Evolutionary conservation across 1,140 invertebrate species (phyloP), one percentile per base, ranked within the genome.

Genomic region (Sinella curviseta): DNA sequence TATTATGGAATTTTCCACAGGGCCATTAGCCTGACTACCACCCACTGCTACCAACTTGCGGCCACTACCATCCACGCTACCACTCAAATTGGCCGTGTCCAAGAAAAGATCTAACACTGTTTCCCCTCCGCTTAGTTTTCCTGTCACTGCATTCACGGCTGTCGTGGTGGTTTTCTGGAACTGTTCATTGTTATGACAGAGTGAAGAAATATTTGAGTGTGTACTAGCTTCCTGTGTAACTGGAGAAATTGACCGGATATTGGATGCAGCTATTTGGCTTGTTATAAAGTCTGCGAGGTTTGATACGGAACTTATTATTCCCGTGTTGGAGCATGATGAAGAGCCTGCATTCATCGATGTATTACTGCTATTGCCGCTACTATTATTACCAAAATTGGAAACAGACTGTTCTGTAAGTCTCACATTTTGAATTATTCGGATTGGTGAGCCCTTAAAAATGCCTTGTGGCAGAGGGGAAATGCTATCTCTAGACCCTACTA

Each of bases 201-300:
- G 20, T 48, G 39, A 20, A 48, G 39, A n/a, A 26, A 65, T 65
- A 4, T 60, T 60, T 60, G 55, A 8, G 14, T 60, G 12, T 60
- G 55, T 4, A 60, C 55, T 26, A 4, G 3, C 12, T 3, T 83
- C 82, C 36, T 78, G 57, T 20, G 80, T 74, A 0, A 83, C 30
- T 0, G 83, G 83, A 1, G 83, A 83, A 55, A 83, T 83, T 1
- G 83, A 76, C 0, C 83, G 79, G 39, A 83, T 83, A 75, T 83
- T 83, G 0, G 83, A 83, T 0, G 81, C 79, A 3, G 80, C 81
- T 33, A 83, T 36, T 48, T 83, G 83, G 75, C 74, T 83, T 16
- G 81, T 81, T 34, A 83, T 81, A 80, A 83, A 83, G 1, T 83
- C 83, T n/a, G 83, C 83, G n/a, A 83, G 60, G 60, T 81, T 82